phyloP scores from a whole-genome alignment of 2,797 vertebrate genomes.

The Enteromius paludinosus region DNA sequence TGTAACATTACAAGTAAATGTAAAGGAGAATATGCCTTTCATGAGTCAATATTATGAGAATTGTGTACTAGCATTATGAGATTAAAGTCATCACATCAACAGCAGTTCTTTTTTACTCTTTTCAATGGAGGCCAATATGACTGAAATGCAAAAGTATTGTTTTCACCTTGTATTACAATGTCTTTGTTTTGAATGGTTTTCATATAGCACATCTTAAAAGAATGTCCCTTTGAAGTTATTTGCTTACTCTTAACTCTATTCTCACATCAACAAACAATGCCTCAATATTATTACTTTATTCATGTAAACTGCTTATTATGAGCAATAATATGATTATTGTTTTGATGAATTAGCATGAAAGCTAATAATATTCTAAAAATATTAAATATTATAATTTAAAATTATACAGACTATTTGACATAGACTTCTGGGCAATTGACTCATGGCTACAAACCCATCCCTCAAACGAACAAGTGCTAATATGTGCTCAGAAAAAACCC shows the following conservation, averaged over 20 bases:
- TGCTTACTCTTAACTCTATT: neutral
- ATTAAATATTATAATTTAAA: no score
- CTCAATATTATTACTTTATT: neutral
- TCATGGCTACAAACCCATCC: neutral
- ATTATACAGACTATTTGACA: constrained; percentile 28
- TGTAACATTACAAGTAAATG: neutral
- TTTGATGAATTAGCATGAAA: no score
- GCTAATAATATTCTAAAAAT: no score
- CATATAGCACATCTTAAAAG: neutral
- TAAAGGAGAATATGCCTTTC: neutral
- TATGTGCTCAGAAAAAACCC: neutral
- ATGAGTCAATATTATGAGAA: neutral
- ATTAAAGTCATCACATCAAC: neutral
- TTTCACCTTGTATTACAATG: neutral
- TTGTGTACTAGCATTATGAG: no score
- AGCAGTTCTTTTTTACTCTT: neutral
- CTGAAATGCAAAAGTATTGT: neutral
- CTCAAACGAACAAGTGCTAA: neutral
- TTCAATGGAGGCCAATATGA: neutral
- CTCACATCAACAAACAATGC: neutral
- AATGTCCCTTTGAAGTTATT: neutral
- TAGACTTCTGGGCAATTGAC: constrained; percentile 30
- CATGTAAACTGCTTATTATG: neutral
- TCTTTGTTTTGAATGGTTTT: neutral
- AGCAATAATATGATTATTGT: neutral